Base-by-base conservation (phyloP, 2,797 vertebrate species). In the Acomys russatus region DNA sequence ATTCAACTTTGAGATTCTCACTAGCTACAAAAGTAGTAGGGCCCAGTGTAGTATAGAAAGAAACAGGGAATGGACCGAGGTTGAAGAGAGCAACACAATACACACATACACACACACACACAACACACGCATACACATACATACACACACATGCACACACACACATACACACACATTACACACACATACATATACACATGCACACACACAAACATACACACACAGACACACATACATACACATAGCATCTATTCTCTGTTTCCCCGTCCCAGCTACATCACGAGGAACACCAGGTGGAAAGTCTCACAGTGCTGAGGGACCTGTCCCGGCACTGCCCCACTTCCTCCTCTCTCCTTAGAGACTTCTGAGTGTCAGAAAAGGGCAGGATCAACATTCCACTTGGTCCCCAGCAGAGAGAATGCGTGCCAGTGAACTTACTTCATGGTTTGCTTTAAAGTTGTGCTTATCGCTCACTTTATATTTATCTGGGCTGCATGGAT, bases 401-500 rank as follows among this genome's bases (percentile, higher is more conserved):
- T 92, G 44, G 54, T 91, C 68, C 23, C 33, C 70, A 85, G 54
- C 49, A n/a, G 38, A 77, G 70, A 77, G 80, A 14, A 70, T 59
- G 71, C 77, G 15, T 84, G 15, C 28, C 86, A 56, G 63, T 44
- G 51, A 92, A 61, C 25, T 77, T 59, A 51, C 22, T 90, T 68
- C 66, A 66, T 51, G 44, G 78, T 82, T 95, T 94, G 68, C 33
- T 91, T 94, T 77, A 88, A 90, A 79, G 70, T 73, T 35, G 6
- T 33, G 38, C 49, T 68, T 61, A 61, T 86, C 59, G 12, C 70
- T 82, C 56, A 54, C 51, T 84, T 92, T 92, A 33, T 91, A 71
- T 92, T 91, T 54, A 84, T 82, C 79, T 33, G 78, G 87, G 44
- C 33, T 91, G 70, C 64, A 63, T 30, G 51, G 92, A 95, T 92